Percentiles rank a stretch among this genome's conserved stretches.
Evolutionary conservation across 2,888 invertebrate species (phyloP).

Genomic region (Spilarctia lutea): DNA sequence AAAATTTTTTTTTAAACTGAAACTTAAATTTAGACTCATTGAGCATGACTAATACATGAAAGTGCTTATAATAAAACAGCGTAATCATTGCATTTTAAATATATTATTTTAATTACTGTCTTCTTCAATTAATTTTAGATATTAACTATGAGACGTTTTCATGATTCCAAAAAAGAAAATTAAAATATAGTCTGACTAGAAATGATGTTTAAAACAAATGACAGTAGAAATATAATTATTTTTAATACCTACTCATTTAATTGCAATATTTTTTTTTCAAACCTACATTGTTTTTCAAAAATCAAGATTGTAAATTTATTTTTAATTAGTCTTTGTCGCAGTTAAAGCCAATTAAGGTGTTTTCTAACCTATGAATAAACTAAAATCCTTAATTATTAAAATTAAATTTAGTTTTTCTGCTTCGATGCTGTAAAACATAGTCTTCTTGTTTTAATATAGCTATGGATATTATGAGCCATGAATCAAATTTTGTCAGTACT

Average conservation of each 20-base stretch:
- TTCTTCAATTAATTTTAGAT: background rate
- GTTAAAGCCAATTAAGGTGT: background rate
- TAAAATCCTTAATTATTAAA: background rate
- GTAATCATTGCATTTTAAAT: background rate
- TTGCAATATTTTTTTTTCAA: background rate
- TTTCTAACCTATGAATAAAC: background rate
- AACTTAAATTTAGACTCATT: background rate
- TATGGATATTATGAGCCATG: no score
- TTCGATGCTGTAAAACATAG: background rate
- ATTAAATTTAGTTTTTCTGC: background rate
- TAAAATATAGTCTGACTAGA: conserved; percentile 4
- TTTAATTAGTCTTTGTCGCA: background rate
- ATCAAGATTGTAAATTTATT: background rate
- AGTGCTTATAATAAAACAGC: no score
- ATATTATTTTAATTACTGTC: background rate
- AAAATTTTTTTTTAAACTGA: background rate
- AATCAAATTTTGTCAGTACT: no score
- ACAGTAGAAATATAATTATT: background rate
- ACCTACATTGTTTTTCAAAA: background rate
- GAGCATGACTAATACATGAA: background rate
- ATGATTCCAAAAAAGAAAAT: conserved; percentile 1
- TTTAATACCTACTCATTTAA: background rate
- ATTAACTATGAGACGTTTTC: background rate
- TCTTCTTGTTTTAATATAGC: no score
- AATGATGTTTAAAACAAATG: background rate